A percentile compares a stretch with the other conserved stretches of the same genome.
These are phyloP conservation scores for Pseudomyrmex concolor DNA, from an alignment of 1,140 invertebrate genomes.

Conservation along the genomic window DNA sequence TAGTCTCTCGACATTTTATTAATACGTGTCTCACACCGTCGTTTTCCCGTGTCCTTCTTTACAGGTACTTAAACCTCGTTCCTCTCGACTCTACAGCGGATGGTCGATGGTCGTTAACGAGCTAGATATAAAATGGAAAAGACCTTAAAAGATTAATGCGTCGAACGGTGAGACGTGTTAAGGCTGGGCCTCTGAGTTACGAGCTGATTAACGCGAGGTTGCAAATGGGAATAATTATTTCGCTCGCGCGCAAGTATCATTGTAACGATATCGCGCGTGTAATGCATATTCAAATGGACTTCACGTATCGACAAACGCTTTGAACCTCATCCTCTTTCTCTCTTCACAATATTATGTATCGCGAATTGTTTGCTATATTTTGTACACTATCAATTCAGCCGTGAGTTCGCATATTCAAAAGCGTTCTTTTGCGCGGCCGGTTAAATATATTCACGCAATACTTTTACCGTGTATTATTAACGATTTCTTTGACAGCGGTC, in stretches of 20 bases:
- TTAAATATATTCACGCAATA: not conserved
- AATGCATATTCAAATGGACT: too few species aligned
- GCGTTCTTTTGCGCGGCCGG: slow-evolving; percentile 14
- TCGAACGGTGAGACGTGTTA: slow-evolving; percentile 16
- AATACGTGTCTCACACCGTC: slow-evolving; percentile 15
- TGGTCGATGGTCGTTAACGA: slow-evolving; percentile 1
- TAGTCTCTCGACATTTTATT: slow-evolving; percentile 58
- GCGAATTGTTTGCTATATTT: slow-evolving; percentile 27
- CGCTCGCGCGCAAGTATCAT: not conserved
- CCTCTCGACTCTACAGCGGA: not conserved
- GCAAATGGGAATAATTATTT: slow-evolving; percentile 4
- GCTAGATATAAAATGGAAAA: not conserved
- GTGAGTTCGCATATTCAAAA: slow-evolving; percentile 20
- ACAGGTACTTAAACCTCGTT: not conserved
- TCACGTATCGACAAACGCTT: not conserved
- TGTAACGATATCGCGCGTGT: not conserved
- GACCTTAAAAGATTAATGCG: slow-evolving; percentile 11
- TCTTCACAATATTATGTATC: not conserved
- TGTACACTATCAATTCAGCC: not conserved
- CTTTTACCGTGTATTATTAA: slow-evolving; percentile 38
- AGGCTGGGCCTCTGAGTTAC: slow-evolving; percentile 7
- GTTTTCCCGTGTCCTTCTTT: slow-evolving; percentile 1
- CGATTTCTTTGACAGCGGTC: slow-evolving; percentile 13
- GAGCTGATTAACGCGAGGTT: not conserved
- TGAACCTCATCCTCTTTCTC: not conserved